Evolutionary conservation across 2,797 vertebrate species (phyloP).

Genomic region (Cossypha heuglini): DNA sequence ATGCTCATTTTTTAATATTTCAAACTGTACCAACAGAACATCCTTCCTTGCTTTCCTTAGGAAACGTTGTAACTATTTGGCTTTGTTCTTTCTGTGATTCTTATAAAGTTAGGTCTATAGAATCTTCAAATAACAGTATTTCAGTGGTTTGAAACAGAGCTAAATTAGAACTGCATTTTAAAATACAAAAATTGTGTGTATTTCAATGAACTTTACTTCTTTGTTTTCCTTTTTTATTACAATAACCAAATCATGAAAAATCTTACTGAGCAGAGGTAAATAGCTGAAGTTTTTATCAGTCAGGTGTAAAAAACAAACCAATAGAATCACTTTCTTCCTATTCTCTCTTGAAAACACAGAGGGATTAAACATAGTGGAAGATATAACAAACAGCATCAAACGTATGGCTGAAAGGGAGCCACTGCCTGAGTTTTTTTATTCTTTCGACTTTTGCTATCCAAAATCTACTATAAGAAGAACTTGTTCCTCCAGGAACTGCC

Average conservation of each 20-base stretch:
- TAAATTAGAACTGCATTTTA: conserved; percentile 3
- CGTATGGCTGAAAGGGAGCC: fast-evolving
- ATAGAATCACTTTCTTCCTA: background rate
- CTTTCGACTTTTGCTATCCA: background rate
- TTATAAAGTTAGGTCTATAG: background rate
- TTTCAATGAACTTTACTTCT: background rate
- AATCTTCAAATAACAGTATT: conserved; percentile 18
- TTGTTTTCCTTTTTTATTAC: background rate
- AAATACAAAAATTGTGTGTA: background rate
- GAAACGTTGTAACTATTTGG: background rate
- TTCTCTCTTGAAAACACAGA: background rate
- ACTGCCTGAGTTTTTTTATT: background rate
- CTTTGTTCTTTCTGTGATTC: conserved; percentile 33
- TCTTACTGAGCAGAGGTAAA: background rate
- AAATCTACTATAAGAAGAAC: background rate
- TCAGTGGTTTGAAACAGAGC: background rate
- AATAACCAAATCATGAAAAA: background rate
- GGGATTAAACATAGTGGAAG: background rate
- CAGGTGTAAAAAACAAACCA: background rate
- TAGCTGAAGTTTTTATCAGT: background rate
- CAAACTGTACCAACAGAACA: background rate
- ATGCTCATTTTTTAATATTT: background rate
- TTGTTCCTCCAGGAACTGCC: background rate
- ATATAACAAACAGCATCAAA: background rate
- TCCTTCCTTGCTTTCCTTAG: background rate